These are phyloP conservation scores for Fringilla coelebs DNA, from an alignment of 2,797 vertebrate species.

Conservation along the genomic window DNA sequence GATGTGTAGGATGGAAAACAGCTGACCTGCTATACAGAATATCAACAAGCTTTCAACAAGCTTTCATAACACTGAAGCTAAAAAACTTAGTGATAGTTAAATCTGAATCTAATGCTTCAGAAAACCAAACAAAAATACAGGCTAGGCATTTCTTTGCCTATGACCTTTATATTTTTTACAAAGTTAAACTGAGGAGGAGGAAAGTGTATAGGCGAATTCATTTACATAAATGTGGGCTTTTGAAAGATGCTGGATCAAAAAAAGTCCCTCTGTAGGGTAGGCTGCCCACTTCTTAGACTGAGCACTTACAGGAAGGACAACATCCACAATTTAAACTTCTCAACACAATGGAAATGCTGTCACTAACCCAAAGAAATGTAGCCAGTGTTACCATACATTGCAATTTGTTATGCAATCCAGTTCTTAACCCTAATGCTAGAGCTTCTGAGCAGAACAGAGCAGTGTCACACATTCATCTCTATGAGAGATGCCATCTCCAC, in stretches of 20 bases:
- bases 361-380: neutral
- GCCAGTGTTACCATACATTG: neutral
- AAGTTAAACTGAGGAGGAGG: neutral
- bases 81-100: conserved; percentile 22
- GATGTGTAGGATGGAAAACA: conserved; percentile 34
- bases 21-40: conserved; percentile 55
- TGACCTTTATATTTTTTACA: conserved; percentile 10
- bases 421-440: neutral
- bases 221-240: conserved; percentile 23
- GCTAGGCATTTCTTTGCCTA: conserved; percentile 12
- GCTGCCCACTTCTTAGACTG: neutral
- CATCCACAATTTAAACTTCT: neutral
- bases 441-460: neutral
- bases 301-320: neutral
- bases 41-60: conserved; percentile 56
- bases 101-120: conserved; percentile 26
- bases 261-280: neutral
- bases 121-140: conserved; percentile 26
- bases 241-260: neutral
- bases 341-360: neutral
- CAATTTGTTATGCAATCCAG: neutral
- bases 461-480: neutral
- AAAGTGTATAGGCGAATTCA: neutral
- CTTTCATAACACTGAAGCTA: conserved; percentile 13
- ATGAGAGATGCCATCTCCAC: neutral